A percentile compares a stretch with the other conserved stretches of the same genome.
Evolutionary conservation across 2,888 invertebrate genomes (phyloP).

Genomic region (Spisula subtruncata): DNA sequence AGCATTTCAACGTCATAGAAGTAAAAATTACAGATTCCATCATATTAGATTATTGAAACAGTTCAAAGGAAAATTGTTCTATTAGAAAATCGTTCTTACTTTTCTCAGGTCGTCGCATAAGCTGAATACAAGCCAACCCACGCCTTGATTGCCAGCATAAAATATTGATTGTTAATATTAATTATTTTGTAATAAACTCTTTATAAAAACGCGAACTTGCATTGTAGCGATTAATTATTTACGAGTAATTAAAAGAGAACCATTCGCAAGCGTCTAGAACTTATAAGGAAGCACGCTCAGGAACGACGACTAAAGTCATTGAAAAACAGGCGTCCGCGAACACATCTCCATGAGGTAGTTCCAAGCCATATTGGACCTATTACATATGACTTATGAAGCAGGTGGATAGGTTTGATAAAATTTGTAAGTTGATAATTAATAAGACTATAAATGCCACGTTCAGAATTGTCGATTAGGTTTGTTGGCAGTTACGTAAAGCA

Average conservation of each 20-base stretch:
- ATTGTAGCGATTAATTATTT: background rate
- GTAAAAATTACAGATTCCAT: background rate
- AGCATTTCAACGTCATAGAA: too few relatives aligned
- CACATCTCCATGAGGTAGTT: too few relatives aligned
- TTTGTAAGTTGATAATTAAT: too few relatives aligned
- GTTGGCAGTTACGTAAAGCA: too few relatives aligned
- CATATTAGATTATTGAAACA: background rate
- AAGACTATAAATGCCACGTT: too few relatives aligned
- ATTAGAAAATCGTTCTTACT: background rate
- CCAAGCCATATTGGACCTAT: too few relatives aligned
- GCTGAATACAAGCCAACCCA: background rate
- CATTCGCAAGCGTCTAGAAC: background rate
- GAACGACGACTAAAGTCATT: too few relatives aligned
- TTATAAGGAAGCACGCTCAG: background rate
- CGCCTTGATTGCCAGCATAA: background rate
- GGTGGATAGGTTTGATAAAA: too few relatives aligned
- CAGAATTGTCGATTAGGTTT: too few relatives aligned
- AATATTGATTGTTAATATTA: background rate
- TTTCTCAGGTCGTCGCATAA: background rate
- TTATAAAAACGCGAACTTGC: background rate
- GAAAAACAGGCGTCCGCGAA: too few relatives aligned
- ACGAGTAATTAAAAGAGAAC: background rate
- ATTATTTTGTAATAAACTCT: background rate
- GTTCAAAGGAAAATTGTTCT: background rate
- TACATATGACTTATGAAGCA: too few relatives aligned